These are phyloP conservation scores for Pseudochirops corinnae DNA, from an alignment of 2,797 vertebrate genomes.

Conservation along the genomic window DNA sequence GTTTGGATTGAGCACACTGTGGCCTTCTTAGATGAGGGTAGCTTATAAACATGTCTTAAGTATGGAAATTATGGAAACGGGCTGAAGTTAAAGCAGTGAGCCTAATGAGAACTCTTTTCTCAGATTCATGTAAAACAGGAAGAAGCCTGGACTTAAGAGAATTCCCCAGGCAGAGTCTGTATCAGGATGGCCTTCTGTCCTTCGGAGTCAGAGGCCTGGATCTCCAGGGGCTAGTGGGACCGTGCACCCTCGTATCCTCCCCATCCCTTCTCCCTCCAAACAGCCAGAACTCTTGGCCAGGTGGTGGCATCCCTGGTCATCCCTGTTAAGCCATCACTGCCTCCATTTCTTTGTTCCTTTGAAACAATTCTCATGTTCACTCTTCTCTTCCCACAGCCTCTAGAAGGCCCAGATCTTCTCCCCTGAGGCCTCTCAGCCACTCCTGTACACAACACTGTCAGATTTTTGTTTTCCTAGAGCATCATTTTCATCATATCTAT, in stretches of 20 bases:
- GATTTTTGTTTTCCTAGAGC: neutral
- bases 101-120: slow-evolving; percentile 17
- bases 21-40: slow-evolving; percentile 21
- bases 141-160: neutral
- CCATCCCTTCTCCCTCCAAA: neutral
- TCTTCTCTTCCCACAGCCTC: neutral
- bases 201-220: neutral
- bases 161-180: neutral
- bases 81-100: slow-evolving; percentile 34
- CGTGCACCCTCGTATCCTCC: rapidly evolving
- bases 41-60: slow-evolving; percentile 18
- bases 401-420: neutral
- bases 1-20: slow-evolving; percentile 10
- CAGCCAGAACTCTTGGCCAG: neutral
- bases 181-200: neutral
- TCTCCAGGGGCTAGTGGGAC: neutral
- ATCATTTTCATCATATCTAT: neutral
- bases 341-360: neutral
- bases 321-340: neutral
- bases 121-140: neutral
- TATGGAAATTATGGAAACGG: slow-evolving; percentile 45
- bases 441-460: neutral
- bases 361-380: neutral
- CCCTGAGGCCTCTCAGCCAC: neutral
- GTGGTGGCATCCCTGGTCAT: neutral